Evolutionary conservation across 2,888 invertebrate species (phyloP), one percentile per base, ranked within the genome.

Genomic region (Chesias legatella): DNA sequence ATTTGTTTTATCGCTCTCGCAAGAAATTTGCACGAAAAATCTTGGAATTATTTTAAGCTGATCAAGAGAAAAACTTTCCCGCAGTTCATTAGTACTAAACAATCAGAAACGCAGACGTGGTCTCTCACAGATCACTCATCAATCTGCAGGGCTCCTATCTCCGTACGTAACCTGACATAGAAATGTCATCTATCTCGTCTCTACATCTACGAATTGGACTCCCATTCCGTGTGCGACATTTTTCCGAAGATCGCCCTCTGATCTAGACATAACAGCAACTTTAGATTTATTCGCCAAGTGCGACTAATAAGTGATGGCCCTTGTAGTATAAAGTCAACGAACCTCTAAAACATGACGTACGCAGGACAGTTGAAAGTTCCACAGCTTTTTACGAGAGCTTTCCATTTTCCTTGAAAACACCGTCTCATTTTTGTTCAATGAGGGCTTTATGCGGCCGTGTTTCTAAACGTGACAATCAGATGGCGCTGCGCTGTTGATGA

Each of bases 311-410:
- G 52, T 61, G 59, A 51, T 51, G 55, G 47, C 60, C 37, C 59
- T 56, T 66, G 62, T 70, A n/a, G n/a, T 72, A 60, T 67, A 66
- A 69, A 71, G 81, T 79, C 79, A 67, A 70, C 63, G 81, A 81
- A 79, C 82, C 63, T 46, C 17, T 39, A 43, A 43, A 22, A 28
- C 13, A 30, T 33, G 34, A 42, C 42, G 53, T 27, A 50, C 30
- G 50, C 46, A 52, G 54, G 33, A 50, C 13, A 17, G 5, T 17
- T 17, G 13, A 17, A 17, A 17, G 11, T 10, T 3, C n/a, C 13
- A 24, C 7, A 28, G 17, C 7, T 13, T 1, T 17, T 17, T 5
- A 17, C 13, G 13, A 17, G 2, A 3, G 13, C 13, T 17, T 24
- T 17, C 7, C 7, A n/a, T n/a, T n/a, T n/a, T n/a, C n/a, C n/a